These are phyloP conservation scores for Festucalex cinctus DNA, from an alignment of 2,113 vertebrate genomes.

Conservation along the genomic window DNA sequence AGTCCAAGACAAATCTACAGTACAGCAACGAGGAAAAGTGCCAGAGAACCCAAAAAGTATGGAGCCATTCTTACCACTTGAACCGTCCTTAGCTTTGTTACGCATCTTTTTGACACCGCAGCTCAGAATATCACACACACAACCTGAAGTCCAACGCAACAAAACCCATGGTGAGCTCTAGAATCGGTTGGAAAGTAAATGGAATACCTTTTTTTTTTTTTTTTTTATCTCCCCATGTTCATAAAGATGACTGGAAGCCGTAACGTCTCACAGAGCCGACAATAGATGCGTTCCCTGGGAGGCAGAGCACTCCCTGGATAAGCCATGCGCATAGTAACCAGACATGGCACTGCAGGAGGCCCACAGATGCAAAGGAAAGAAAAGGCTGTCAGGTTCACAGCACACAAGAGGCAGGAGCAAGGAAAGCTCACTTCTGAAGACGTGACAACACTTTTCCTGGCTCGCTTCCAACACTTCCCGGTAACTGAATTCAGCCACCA, in stretches of 20 bases:
- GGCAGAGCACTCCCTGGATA: slow-evolving; percentile 36
- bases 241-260: slow-evolving; percentile 40
- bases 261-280: slow-evolving; percentile 32
- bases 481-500: slow-evolving; percentile 10
- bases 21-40: slow-evolving; percentile 70
- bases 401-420: slow-evolving; percentile 26
- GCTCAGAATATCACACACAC: slow-evolving; percentile 34
- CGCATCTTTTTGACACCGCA: slow-evolving; percentile 36
- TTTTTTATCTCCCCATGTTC: no score
- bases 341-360: slow-evolving; percentile 39
- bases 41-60: slow-evolving; percentile 60
- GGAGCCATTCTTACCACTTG: slow-evolving; percentile 41
- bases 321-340: slow-evolving; percentile 64
- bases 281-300: slow-evolving; percentile 9
- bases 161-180: slow-evolving; percentile 29
- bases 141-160: slow-evolving; percentile 25
- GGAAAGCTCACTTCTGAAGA: neutral
- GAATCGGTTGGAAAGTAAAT: slow-evolving; percentile 28
- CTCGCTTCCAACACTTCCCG: slow-evolving; percentile 36
- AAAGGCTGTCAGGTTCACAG: neutral
- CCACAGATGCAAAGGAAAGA: slow-evolving; percentile 28
- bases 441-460: neutral
- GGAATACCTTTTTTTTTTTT: slow-evolving; percentile 39
- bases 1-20: slow-evolving; percentile 67
- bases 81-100: slow-evolving; percentile 45